Evolutionary conservation across 2,113 vertebrate genomes (phyloP).

Genomic region (Todiramphus saurophagus): DNA sequence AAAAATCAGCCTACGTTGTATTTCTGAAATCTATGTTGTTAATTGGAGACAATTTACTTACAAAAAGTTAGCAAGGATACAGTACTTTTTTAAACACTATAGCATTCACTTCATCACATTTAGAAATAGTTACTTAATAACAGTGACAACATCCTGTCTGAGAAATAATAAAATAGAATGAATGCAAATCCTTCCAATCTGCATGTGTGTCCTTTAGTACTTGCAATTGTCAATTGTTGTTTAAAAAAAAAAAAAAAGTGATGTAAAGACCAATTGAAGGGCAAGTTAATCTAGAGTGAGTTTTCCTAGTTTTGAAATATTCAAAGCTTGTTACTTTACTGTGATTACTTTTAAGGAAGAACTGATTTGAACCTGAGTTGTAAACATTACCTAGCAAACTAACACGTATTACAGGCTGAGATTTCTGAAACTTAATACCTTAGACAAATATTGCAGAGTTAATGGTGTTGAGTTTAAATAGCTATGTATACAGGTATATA

Average conservation of each 20-base stretch:
- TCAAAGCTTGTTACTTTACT: not conserved
- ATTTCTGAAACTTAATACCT: not conserved
- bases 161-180: not conserved
- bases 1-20: not conserved
- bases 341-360: not conserved
- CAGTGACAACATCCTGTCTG: not conserved
- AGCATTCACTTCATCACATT: not conserved
- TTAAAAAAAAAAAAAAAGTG: not conserved
- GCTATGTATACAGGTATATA: not conserved
- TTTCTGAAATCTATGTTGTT: not conserved
- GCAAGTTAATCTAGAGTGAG: not conserved
- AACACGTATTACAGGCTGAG: not conserved
- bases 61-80: not conserved
- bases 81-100: not conserved
- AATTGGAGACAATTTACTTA: not conserved
- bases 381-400: not conserved
- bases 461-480: not conserved
- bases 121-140: not conserved
- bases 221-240: not conserved
- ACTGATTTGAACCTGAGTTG: not conserved
- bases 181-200: not conserved
- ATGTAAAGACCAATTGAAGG: not conserved
- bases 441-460: not conserved
- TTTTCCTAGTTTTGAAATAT: not conserved
- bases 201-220: not conserved